phyloP scores from a whole-genome alignment of 2,888 invertebrate genomes.

The Apotomis capreana region DNA sequence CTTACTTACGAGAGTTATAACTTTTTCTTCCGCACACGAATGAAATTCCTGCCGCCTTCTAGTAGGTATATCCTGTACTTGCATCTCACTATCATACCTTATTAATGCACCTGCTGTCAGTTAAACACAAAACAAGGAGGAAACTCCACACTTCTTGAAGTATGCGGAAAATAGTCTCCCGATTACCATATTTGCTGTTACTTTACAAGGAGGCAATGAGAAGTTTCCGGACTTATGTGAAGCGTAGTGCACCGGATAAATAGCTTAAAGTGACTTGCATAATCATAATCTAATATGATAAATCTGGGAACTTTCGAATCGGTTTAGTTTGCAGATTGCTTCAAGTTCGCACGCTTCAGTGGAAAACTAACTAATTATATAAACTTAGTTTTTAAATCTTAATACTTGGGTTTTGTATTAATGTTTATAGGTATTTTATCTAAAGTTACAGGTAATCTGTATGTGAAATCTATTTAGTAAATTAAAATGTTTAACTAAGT shows the following conservation, averaged over 20 bases:
- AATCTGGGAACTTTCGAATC: constrained; percentile 31
- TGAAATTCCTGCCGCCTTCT: too few relatives aligned
- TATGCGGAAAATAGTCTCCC: constrained; percentile 51
- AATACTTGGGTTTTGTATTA: too few relatives aligned
- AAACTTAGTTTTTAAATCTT: too few relatives aligned
- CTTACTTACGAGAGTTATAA: too few relatives aligned
- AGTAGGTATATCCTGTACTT: too few relatives aligned
- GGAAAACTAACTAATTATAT: neutral
- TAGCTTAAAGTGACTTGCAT: constrained; percentile 50
- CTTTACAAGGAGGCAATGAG: constrained; percentile 64
- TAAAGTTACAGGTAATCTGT: too few relatives aligned
- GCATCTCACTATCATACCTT: neutral
- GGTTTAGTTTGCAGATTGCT: constrained; percentile 22
- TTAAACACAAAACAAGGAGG: constrained; percentile 30
- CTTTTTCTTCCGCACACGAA: too few relatives aligned
- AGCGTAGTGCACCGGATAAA: constrained; percentile 59
- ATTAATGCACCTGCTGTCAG: constrained; percentile 26
- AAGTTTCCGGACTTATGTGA: constrained; percentile 66
- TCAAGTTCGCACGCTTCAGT: constrained; percentile 15
- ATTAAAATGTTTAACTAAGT: too few relatives aligned
- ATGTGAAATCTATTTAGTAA: too few relatives aligned
- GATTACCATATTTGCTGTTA: constrained; percentile 67
- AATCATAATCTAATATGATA: constrained; percentile 39
- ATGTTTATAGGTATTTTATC: too few relatives aligned
- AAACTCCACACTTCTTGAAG: constrained; percentile 32